Percentiles rank a stretch among this genome's conserved stretches.
Conservation (phyloP, 2,113 vertebrate genomes). For the Ivindomyrus marchei region DNA sequence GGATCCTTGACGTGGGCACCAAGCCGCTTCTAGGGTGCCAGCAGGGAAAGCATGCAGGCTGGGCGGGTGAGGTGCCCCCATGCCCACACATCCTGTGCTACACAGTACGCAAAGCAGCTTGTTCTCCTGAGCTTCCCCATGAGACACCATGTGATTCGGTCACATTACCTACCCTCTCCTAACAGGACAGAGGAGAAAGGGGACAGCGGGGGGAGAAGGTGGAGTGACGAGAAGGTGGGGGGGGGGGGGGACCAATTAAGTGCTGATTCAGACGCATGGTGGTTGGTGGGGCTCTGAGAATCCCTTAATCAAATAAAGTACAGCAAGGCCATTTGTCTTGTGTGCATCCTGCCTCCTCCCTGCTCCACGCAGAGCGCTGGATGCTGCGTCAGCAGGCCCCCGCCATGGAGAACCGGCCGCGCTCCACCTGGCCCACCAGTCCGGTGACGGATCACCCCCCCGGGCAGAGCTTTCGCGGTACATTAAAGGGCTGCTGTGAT, state of each 20-base stretch:
- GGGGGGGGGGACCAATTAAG: constrained; percentile 20
- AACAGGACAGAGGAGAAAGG: not conserved
- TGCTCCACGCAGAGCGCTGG: constrained; percentile 32
- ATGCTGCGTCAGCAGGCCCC: constrained; percentile 42
- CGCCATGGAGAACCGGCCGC: not conserved
- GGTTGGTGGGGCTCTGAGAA: constrained; percentile 39
- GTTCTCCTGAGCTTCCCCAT: not conserved
- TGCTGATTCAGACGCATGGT: constrained; percentile 56
- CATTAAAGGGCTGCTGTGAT: not conserved
- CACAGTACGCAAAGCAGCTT: not conserved
- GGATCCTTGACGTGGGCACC: constrained; percentile 50
- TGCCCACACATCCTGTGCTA: not conserved
- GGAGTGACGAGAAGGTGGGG: not conserved
- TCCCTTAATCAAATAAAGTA: constrained; percentile 49
- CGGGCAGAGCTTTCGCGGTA: not conserved
- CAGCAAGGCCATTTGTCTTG: constrained; percentile 56
- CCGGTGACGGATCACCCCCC: constrained; percentile 43
- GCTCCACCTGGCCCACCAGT: not conserved
- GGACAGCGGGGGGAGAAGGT: not conserved
- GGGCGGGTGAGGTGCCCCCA: not conserved
- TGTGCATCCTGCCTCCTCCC: constrained; percentile 35
- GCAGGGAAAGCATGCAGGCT: not conserved
- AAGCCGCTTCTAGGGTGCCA: constrained; percentile 18
- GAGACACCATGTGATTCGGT: not conserved
- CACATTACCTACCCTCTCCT: not conserved